Evolutionary conservation across 2,113 vertebrate genomes (phyloP), one percentile per base, ranked within the genome.

Genomic region (Amblyopsis rosae): DNA sequence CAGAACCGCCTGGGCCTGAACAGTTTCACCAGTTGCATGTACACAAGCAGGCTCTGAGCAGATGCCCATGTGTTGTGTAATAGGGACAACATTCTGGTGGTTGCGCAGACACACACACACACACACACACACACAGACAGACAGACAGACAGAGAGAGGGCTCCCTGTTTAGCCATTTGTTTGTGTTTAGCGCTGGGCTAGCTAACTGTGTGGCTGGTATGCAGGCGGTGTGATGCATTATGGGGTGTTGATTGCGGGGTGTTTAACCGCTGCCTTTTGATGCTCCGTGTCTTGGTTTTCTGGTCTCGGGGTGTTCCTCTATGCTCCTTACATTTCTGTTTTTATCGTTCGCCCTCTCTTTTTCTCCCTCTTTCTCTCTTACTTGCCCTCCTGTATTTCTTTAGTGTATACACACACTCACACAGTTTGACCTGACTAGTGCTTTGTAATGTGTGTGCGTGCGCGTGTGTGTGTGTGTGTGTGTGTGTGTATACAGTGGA

Each of bases 181-280:
- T 35, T 81, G 73, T 80, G 65, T 81, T 60, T 81, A 47, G 49
- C 11, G n/a, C 45, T 65, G 35, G 49, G 32, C 46, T 35, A 59
- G 69, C 71, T 76, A 59, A 26, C 67, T 74, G 69, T 78, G 80
- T 85, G 75, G 67, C 70, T 76, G 81, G 86, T 86, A 84, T 88
- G 81, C 82, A 78, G 81, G 78, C 77, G 32, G 67, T 87, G 79
- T 54, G 77, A 78, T 76, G 73, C 64, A 74, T 91, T 90, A 89
- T 82, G 79, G 88, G 86, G 89, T 92, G 90, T 90, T 92, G 90
- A 93, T 92, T 91, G 82, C 77, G 70, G 86, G 84, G 78, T 83
- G 79, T 70, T 79, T 80, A 69, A 84, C 80, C 69, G n/a, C 76
- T 59, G 74, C 59, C 84, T 71, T 90, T 89, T 91, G 78, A 90